Evolutionary conservation across 2,113 vertebrate genomes (phyloP), one percentile per base, ranked within the genome.

Genomic region (Sakesphorus luctuosus): DNA sequence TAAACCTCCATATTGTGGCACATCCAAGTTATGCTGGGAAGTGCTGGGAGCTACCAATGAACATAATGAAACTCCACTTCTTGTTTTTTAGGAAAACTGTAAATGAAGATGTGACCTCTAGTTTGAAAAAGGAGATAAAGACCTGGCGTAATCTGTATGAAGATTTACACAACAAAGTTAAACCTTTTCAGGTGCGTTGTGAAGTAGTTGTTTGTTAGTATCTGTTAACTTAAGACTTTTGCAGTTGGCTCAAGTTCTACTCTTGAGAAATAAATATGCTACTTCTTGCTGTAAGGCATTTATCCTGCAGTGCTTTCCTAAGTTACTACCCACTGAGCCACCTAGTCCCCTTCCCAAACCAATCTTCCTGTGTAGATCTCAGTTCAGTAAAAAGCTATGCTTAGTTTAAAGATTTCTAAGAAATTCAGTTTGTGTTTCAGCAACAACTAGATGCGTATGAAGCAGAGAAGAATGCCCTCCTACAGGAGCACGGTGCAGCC

Each of bases 401-500:
- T 82, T 24, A 78, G 35, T 2, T 24, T 13, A 11, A 50, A 63
- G 20, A 14, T 58, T 59, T 47, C 6, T 65, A 10, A 93, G 46
- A 18, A 1, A 3, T 55, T 52, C 8, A 24, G 2, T 93, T 14
- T 69, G 15, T 82, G 52, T 97, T 97, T 81, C 96, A 99, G 99
- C 98, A 98, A 92, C 99, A 99, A 97, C 96, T 99, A n/a, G 98
- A 99, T 86, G 98, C 98, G 0, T 99, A 99, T 96, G 98, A 99
- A 75, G 98, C 98, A 15, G 99, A 99, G 96, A 98, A 98, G 87
- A 98, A 98, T 53, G 98, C 95, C 0, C 97, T 99, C 9, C 92
- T 99, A 84, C 99, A 97, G 72, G 98, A 99, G 93, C 98, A 99
- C 0, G 99, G 99, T 52, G 98, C 97, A 15, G 98, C 99, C 66